Percentiles rank a stretch among this genome's conserved stretches.
phyloP scores from a whole-genome alignment of 2,888 invertebrate genomes.

The Andrena chrysosceles region DNA sequence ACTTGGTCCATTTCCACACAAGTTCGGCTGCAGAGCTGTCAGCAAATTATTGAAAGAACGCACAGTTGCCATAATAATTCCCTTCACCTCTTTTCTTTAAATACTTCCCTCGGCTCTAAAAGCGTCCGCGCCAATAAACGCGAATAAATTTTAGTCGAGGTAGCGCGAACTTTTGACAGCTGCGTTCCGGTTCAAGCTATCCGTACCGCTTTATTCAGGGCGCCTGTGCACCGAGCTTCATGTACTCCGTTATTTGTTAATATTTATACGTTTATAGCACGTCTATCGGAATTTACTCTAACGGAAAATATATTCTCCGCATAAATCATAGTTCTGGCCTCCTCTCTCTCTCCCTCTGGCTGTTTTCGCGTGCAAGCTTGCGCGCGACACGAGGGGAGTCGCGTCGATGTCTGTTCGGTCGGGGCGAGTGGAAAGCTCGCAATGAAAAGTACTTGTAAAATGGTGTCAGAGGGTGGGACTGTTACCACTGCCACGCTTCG shows the following conservation, averaged over 20 bases:
- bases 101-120: too few species aligned
- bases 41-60: too few species aligned
- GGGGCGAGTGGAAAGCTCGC: conserved; percentile 4
- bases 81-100: neutral
- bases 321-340: conserved; percentile 9
- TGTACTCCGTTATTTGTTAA: conserved; percentile 14
- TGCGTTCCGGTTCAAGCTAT: conserved; percentile 1
- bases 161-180: neutral
- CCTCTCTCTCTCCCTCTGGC: neutral
- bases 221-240: conserved; percentile 3
- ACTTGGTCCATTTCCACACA: too few species aligned
- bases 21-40: too few species aligned
- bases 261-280: conserved; percentile 14
- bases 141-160: conserved; percentile 20
- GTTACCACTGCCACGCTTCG: conserved; percentile 29
- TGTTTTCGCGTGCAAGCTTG: neutral
- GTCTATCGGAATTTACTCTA: conserved; percentile 35
- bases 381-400: neutral
- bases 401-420: conserved; percentile 9
- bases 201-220: conserved; percentile 6
- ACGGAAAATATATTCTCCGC: conserved; percentile 33
- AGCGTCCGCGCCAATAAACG: neutral
- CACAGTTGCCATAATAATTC: too few species aligned
- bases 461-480: conserved; percentile 32
- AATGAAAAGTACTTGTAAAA: conserved; percentile 51